Percentiles rank a stretch among this genome's conserved stretches.
phyloP scores from a whole-genome alignment of 1,140 invertebrate species.

The Drosophila pallidifrons region DNA sequence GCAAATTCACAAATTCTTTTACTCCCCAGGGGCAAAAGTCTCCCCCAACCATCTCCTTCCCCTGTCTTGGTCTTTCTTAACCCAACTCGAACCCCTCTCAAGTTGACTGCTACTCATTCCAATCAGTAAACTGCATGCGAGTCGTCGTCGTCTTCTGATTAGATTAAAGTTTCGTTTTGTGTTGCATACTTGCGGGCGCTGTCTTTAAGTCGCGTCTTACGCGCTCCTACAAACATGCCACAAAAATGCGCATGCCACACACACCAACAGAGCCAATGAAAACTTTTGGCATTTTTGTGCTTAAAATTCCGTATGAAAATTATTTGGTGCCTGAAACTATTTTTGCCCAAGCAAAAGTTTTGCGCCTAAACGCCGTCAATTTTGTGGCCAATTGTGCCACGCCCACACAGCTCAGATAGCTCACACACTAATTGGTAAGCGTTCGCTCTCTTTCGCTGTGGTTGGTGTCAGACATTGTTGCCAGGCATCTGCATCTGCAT shows the following conservation, averaged over 20 bases:
- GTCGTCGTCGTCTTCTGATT: constrained; percentile 20
- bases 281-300: constrained; percentile 34
- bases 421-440: constrained; percentile 72
- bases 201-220: constrained; percentile 38
- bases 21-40: neutral
- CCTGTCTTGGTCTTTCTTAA: neutral
- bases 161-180: constrained; percentile 40
- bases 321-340: constrained; percentile 40
- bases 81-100: neutral
- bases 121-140: neutral
- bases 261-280: neutral
- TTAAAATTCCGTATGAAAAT: constrained; percentile 38
- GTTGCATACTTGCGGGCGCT: constrained; percentile 41
- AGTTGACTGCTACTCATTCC: neutral
- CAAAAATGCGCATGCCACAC: constrained; percentile 27
- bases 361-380: constrained; percentile 27
- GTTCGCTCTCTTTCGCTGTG: neutral
- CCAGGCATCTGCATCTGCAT: too few species aligned
- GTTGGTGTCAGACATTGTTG: constrained; percentile 32
- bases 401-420: neutral
- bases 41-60: neutral
- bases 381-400: constrained; percentile 39
- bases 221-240: constrained; percentile 1
- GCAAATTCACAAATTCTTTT: constrained; percentile 30
- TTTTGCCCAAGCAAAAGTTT: constrained; percentile 23